Evolutionary conservation across 2,888 invertebrate genomes (phyloP).

Genomic region (Nipponacmea schrenckii): DNA sequence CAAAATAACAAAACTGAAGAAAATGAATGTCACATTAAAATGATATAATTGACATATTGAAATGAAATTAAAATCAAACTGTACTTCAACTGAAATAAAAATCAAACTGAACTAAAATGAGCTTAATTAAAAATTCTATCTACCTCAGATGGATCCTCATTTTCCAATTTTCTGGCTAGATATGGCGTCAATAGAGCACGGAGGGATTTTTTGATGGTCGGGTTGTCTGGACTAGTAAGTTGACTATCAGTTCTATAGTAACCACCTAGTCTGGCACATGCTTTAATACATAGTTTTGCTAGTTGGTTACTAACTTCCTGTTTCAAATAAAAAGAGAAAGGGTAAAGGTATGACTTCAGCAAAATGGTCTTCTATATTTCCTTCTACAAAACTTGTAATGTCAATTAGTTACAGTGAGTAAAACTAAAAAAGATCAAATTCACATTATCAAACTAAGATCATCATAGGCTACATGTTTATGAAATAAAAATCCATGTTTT

Average conservation of each 20-base stretch:
- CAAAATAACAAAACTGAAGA: no score
- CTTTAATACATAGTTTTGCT: constrained; percentile 86
- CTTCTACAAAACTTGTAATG: no score
- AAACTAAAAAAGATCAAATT: no score
- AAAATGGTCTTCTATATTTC: not conserved
- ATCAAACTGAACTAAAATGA: no score
- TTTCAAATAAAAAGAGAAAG: not conserved
- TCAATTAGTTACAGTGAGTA: no score
- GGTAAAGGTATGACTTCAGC: not conserved
- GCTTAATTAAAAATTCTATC: constrained; percentile 8
- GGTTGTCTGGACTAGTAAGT: constrained; percentile 74
- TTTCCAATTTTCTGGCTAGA: constrained; percentile 81
- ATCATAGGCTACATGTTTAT: no score
- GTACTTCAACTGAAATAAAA: no score
- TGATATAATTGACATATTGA: not conserved
- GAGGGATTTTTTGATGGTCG: constrained; percentile 75
- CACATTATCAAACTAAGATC: no score
- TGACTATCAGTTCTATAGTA: constrained; percentile 49
- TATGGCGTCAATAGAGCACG: constrained; percentile 85
- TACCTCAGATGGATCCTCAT: constrained; percentile 82
- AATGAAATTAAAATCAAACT: not conserved
- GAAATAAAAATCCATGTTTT: no score
- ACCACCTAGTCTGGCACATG: constrained; percentile 85
- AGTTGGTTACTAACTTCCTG: constrained; percentile 92
- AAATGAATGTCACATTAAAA: no score